Evolutionary conservation across 2,113 vertebrate genomes (phyloP), one percentile per base, ranked within the genome.

Genomic region (Nothoprocta perdicaria): DNA sequence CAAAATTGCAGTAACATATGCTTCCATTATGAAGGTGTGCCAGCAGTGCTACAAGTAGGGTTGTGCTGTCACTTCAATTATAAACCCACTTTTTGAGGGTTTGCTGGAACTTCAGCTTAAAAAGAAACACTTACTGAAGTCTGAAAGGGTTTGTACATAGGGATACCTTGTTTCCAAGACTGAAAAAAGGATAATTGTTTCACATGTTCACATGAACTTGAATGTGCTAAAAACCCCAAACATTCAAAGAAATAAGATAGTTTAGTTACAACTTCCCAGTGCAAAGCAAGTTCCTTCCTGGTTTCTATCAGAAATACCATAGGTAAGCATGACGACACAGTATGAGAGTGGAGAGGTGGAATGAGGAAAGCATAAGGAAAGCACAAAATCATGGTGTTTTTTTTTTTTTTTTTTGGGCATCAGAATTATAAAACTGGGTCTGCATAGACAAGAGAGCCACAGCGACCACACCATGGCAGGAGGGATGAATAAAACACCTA

Each of bases 21-120:
- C 57, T 93, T 80, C 83, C 86, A 69, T 88, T 89, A 82, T 72
- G 92, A 76, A 94, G 61, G 87, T 85, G 61, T 72, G 82, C 91
- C 84, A 94, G 84, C 1, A 80, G 38, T 26, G 69, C 76, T 95
- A 91, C 96, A 95, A 92, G 89, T 89, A 96, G n/a, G 85, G 61
- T 38, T 75, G 76, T 89, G 48, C 92, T 94, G 91, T 89, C 92
- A 92, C 68, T 88, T 96, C 89, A 94, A 89, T 88, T 92, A 96
- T 15, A 91, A 93, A 78, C n/a, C 43, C 31, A 69, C 16, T 45
- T 95, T 93, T 85, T 87, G 68, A 95, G 76, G 43, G 72, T 93
- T 93, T 86, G 91, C 82, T 94, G 90, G 93, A 94, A 88, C 69
- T 93, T 33, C 35, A 94, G 85, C 80, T 95, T 91, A 90, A 95